Conservation (phyloP, 2,888 invertebrate genomes). For the Pseudoips prasinana region DNA sequence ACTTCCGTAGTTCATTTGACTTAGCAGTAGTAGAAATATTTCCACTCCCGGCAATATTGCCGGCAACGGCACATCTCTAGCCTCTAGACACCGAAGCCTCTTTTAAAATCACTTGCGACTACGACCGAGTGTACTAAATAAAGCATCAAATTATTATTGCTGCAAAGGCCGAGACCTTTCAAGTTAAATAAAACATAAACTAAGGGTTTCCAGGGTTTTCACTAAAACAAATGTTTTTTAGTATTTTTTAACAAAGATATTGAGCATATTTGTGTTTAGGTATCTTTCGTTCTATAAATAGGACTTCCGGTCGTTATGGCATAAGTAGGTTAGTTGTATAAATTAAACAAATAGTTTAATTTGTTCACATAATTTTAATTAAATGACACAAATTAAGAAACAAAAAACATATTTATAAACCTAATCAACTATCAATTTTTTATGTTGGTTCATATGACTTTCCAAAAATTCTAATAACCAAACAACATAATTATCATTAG, state of each 20-base stretch:
- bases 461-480: constrained; percentile 1
- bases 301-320: constrained; percentile 2
- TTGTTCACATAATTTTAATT: constrained; percentile 2
- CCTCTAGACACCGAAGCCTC: no score
- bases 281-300: constrained; percentile 3
- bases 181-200: constrained; percentile 6
- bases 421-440: constrained; percentile 1
- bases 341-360: constrained; percentile 2
- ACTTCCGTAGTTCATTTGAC: no score
- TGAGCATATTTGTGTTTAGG: constrained; percentile 3
- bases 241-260: constrained; percentile 3
- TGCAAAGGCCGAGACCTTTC: constrained; percentile 6
- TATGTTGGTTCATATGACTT: constrained; percentile 1
- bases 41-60: no score
- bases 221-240: constrained; percentile 7
- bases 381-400: background rate
- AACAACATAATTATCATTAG: constrained; percentile 1
- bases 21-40: no score
- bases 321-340: no score
- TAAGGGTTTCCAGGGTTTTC: constrained; percentile 5
- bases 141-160: constrained; percentile 1
- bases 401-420: constrained; percentile 2
- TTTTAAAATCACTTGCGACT: constrained; percentile 1
- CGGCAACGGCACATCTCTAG: no score
- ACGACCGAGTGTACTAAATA: constrained; percentile 2